Percentiles rank a stretch among this genome's conserved stretches.
Evolutionary conservation across 1,140 invertebrate genomes (phyloP).

Genomic region (Stenopsyche tienmushanensis): DNA sequence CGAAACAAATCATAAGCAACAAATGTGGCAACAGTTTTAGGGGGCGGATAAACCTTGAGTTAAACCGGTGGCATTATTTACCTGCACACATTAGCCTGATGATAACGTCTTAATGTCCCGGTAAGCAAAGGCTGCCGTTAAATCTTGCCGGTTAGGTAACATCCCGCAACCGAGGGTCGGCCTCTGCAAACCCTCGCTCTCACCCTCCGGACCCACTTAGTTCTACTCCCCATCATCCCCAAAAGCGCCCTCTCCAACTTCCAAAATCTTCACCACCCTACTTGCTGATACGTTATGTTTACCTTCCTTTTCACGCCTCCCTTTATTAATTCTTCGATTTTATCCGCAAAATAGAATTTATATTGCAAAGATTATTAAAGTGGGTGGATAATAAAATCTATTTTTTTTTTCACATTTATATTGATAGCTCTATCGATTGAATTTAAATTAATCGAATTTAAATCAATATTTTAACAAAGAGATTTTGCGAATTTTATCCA

Average conservation of each 20-base stretch:
- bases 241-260: neutral
- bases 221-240: neutral
- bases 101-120: slow-evolving; percentile 23
- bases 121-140: slow-evolving; percentile 5
- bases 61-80: slow-evolving; percentile 11
- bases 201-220: neutral
- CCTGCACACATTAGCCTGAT: slow-evolving; percentile 20
- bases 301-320: no score
- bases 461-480: no score
- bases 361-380: no score
- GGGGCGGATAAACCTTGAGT: slow-evolving; percentile 9
- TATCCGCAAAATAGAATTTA: no score
- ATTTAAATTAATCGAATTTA: no score
- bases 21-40: slow-evolving; percentile 21
- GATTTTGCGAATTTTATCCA: no score
- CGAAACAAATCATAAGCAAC: slow-evolving; percentile 1
- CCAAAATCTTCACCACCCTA: neutral
- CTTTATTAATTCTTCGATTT: no score
- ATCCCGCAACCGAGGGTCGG: neutral
- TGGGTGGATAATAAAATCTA: no score
- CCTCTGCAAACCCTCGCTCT: neutral
- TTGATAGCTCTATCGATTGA: no score
- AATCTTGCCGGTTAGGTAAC: slow-evolving; percentile 5
- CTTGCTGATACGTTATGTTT: neutral
- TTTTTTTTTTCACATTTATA: no score